Conservation (phyloP, 2,113 vertebrate species). For the Ascaphus truei region DNA sequence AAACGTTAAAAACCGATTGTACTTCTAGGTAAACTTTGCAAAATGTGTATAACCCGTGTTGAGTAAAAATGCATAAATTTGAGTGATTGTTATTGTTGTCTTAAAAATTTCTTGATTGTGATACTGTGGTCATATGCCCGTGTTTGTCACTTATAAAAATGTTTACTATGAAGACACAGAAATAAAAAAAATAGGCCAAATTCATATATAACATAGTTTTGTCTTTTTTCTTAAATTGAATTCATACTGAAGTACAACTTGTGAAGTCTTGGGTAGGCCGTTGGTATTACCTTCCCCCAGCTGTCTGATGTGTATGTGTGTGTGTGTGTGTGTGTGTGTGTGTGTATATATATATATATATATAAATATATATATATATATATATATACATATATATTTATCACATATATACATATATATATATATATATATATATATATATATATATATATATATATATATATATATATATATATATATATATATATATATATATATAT, state of each 20-base stretch:
- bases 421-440: neutral
- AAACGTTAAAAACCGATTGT: conserved; percentile 96
- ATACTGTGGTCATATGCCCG: conserved; percentile 99
- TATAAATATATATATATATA: conserved; percentile 40
- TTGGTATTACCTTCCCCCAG: too few species aligned
- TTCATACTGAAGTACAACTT: conserved; percentile 41
- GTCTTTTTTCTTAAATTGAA: conserved; percentile 76
- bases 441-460: conserved; percentile 36
- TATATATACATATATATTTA: too few species aligned
- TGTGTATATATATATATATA: conserved; percentile 28
- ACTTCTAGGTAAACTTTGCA: conserved; percentile 90
- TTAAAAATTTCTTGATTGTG: conserved; percentile 98
- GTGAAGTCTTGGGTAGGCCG: conserved; percentile 34
- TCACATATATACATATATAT: neutral
- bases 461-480: too few species aligned
- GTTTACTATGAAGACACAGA: conserved; percentile 94
- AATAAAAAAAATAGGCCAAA: conserved; percentile 98
- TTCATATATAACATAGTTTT: conserved; percentile 88
- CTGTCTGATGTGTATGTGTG: too few species aligned
- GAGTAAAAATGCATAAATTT: conserved; percentile 93
- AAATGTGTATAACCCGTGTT: conserved; percentile 92
- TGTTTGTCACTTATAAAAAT: conserved; percentile 98
- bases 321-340: too few species aligned
- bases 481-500: too few species aligned
- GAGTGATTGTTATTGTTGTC: conserved; percentile 99